Base-by-base conservation (phyloP, 2,888 invertebrate species). In the Cremastinae sp. region DNA sequence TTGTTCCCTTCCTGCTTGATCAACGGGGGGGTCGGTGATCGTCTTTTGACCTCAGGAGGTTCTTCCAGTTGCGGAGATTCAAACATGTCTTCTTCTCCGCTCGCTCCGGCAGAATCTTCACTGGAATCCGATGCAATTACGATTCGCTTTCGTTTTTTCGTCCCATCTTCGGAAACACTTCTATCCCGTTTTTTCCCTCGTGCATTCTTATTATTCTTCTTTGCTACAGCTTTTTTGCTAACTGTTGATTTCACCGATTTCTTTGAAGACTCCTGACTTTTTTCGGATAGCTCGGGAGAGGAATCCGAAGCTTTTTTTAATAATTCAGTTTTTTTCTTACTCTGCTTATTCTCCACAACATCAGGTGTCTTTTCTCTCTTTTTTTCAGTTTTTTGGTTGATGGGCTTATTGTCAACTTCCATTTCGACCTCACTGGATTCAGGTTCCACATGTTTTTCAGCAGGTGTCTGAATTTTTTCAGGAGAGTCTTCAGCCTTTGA, bases 81-180 rank as follows among this genome's bases (percentile, higher is more conserved):
- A 56, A 82, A 75, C 72, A 83, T 80, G 68, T 81, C 80, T 18
- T 80, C 76, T 49, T 82, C 80, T 35, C 79, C 81, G 37, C 82
- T 82, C 55, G 72, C 62, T 22, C 12, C 71, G 10, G 65, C 64
- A 66, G 79, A 78, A 78, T 84, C 84, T 12, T 85, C 85, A 64
- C 86, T 87, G 0, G 88, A 87, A 64, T 87, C 87, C n/a, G 72
- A 80, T 10, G 74, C 76, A 2, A 83, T 49, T 20, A 86, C 56
- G 41, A 89, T 87, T 20, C 88, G 83, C 74, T 87, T 89, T 12
- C 87, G 79, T 59, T 85, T 89, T 41, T 83, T 86, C 2, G 64
- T 41, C 12, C 81, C 80, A 0, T 69, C 64, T 16, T 75, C 73
- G 4, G 78, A 80, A 55, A 80, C 79, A 70, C 84, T 86, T 20